Evolutionary conservation across 2,797 vertebrate species (phyloP), one percentile per base, ranked within the genome.

Genomic region (Fratercula arctica): DNA sequence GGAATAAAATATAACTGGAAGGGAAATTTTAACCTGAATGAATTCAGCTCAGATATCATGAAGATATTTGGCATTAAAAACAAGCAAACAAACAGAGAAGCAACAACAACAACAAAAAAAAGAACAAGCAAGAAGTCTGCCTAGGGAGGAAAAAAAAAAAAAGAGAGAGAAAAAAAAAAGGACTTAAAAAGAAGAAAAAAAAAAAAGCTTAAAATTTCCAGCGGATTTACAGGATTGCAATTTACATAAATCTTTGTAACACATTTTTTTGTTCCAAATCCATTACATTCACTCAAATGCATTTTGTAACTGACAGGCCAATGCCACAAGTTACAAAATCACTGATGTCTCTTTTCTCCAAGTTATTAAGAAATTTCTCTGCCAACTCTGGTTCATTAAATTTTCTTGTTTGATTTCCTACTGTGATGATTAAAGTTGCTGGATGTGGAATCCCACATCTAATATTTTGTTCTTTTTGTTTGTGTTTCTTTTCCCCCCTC

Each of bases 401-500:
- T 90, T 88, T 85, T 91, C 43, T 82, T 89, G 46, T 90, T 90
- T 95, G 80, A 79, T 89, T 94, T 90, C 69, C 70, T 90, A 59
- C 78, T 89, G 63, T 45, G 84, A 82, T 94, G 84, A 94, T 85
- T 95, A 92, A 76, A 79, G 67, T 78, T 84, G 41, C 26, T 78
- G 53, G 15, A 54, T 89, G 39, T 72, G 70, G 72, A 93, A 90
- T 29, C 19, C 46, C 74, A 78, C n/a, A 85, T 79, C 53, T 87
- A 67, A 72, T 70, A 31, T 72, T 51, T 78, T 0, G 4, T 68
- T 56, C 4, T 20, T 69, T 50, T 35, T 50, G 9, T 48, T 45
- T 51, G 9, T 25, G 50, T 5, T 16, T 41, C 39, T 41, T 46
- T n/a, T 5, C 8, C 3, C 1, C 1, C 2, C 1, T 8, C 41